phyloP scores from a whole-genome alignment of 1,140 invertebrate genomes.

The Ctenoplectra terminalis region DNA sequence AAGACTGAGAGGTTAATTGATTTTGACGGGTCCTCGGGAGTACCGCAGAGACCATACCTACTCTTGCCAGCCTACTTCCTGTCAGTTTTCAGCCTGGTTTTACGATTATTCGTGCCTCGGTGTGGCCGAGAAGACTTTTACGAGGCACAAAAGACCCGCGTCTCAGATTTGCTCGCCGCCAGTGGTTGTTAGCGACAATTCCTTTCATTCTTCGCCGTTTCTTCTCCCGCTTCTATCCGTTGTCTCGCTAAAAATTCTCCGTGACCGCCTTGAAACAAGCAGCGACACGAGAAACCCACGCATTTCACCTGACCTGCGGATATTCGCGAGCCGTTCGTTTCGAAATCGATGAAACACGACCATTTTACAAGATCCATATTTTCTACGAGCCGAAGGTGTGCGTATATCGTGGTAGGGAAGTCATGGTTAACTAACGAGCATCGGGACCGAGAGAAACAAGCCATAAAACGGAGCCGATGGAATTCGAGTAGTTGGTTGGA shows the following conservation, averaged over 20 bases:
- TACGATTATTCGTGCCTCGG: constrained; percentile 71
- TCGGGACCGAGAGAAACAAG: constrained; percentile 8
- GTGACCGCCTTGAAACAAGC: constrained; percentile 19
- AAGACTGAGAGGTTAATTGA: constrained; percentile 70
- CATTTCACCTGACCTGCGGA: constrained; percentile 23
- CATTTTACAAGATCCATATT: not conserved
- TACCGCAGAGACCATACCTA: constrained; percentile 63
- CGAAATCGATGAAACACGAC: constrained; percentile 23
- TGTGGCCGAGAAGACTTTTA: constrained; percentile 73
- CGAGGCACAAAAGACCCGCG: constrained; percentile 73
- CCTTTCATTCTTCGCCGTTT: constrained; percentile 67
- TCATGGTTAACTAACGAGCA: not conserved
- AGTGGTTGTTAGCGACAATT: constrained; percentile 73
- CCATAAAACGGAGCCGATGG: constrained; percentile 42
- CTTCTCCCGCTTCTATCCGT: constrained; percentile 47
- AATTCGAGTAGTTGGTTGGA: constrained; percentile 39
- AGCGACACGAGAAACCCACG: constrained; percentile 9
- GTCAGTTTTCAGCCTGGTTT: constrained; percentile 70
- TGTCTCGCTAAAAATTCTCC: constrained; percentile 10
- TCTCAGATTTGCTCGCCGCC: constrained; percentile 68
- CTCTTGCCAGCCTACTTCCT: constrained; percentile 69
- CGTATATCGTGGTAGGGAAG: not conserved
- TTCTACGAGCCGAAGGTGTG: not conserved
- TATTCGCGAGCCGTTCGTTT: not conserved
- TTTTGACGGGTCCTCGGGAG: constrained; percentile 70